Conservation (phyloP, 2,888 invertebrate species). For the Azorinus chamasolen region DNA sequence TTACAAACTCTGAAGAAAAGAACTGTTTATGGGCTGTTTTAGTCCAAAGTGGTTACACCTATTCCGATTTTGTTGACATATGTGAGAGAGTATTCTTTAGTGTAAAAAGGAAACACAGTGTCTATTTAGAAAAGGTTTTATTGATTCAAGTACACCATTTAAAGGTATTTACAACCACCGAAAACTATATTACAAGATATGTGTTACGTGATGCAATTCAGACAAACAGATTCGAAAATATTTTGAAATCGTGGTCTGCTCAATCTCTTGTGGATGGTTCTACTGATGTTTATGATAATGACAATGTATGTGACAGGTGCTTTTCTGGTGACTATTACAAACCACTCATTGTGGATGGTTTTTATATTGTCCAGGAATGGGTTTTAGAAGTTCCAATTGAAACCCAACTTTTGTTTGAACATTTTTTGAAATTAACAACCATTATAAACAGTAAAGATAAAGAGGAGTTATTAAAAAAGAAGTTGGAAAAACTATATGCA, state of each 20-base stretch:
- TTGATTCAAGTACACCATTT: background rate
- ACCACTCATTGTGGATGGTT: slow-evolving; percentile 10
- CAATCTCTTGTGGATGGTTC: slow-evolving; percentile 14
- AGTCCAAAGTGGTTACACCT: background rate
- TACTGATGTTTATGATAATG: background rate
- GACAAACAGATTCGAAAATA: slow-evolving; percentile 2
- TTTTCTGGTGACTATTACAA: background rate
- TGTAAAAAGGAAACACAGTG: slow-evolving; percentile 18
- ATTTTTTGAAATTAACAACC: slow-evolving; percentile 19
- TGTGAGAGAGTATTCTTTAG: slow-evolving; percentile 19
- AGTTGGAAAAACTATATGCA: slow-evolving; percentile 28
- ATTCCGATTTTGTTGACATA: slow-evolving; percentile 18
- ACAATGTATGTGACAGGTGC: background rate
- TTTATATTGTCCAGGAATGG: slow-evolving; percentile 33
- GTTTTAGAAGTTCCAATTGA: slow-evolving; percentile 33
- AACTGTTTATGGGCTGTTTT: slow-evolving; percentile 28
- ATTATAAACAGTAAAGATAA: slow-evolving; percentile 2
- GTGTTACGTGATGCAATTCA: slow-evolving; percentile 19
- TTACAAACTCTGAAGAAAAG: slow-evolving; percentile 16
- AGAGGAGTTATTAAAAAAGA: slow-evolving; percentile 3
- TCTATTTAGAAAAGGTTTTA: slow-evolving; percentile 15
- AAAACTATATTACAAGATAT: slow-evolving; percentile 17
- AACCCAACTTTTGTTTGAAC: slow-evolving; percentile 28
- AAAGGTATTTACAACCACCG: slow-evolving; percentile 6
- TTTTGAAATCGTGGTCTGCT: background rate